A percentile compares a stretch with the other conserved stretches of the same genome.
phyloP scores from a whole-genome alignment of 2,888 invertebrate genomes.

The Alloplasta piceator region DNA sequence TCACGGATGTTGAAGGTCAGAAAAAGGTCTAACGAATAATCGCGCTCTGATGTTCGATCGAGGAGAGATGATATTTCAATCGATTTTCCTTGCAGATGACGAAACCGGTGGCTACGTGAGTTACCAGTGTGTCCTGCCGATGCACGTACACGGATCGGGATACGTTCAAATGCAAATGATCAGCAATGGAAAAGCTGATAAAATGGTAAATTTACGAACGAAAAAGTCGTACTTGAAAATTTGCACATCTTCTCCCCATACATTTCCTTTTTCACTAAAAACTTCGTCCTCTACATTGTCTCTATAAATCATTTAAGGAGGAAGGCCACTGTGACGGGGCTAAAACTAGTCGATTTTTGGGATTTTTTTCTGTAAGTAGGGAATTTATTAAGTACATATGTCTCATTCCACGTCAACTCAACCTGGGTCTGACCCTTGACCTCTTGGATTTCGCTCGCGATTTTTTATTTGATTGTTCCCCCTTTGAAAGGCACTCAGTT shows the following conservation, averaged over 20 bases:
- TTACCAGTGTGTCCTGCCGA: slow-evolving; percentile 86
- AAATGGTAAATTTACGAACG: slow-evolving; percentile 79
- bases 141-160: slow-evolving; percentile 89
- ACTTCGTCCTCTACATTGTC: slow-evolving; percentile 22
- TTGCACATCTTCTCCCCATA: too few relatives aligned
- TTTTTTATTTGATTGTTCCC: too few relatives aligned
- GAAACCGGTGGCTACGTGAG: slow-evolving; percentile 89
- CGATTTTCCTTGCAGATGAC: slow-evolving; percentile 85
- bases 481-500: too few relatives aligned
- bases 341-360: too few relatives aligned
- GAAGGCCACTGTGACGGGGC: too few relatives aligned
- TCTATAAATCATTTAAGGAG: slow-evolving; percentile 19
- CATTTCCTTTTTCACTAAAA: background rate
- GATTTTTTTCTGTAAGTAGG: too few relatives aligned
- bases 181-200: slow-evolving; percentile 84
- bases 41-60: slow-evolving; percentile 11
- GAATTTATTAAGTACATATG: too few relatives aligned
- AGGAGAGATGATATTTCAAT: slow-evolving; percentile 11
- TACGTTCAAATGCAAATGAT: slow-evolving; percentile 88
- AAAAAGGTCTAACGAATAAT: background rate
- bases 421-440: too few relatives aligned
- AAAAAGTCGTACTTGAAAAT: too few relatives aligned
- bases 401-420: too few relatives aligned
- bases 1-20: slow-evolving; percentile 89
- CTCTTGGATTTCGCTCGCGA: too few relatives aligned